Evolutionary conservation across 2,797 vertebrate genomes (phyloP), one percentile per base, ranked within the genome.

Genomic region (Enteromius afrohamiltoni): DNA sequence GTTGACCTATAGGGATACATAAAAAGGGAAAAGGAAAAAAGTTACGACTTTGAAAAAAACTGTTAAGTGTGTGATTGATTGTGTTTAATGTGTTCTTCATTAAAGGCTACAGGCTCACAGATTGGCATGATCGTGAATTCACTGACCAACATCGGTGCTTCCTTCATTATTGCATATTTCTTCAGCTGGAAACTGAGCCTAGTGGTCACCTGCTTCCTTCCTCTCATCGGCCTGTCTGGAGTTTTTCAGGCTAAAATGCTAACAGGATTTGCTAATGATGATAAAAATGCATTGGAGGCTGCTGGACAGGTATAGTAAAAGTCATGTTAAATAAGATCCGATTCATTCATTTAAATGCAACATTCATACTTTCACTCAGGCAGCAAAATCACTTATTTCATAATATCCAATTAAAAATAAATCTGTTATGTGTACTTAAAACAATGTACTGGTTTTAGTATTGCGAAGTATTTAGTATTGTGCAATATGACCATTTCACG

Each of bases 151-250:
- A 94, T 96, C 8, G 94, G 94, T 51, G 94, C 89, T 0, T 93
- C 95, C 2, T 91, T 95, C 77, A 93, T 95, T 88, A 95, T 96
- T 55, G 93, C 95, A n/a, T 95, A 95, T 83, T 95, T 93, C 93
- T 95, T 94, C 89, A 95, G 95, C 80, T 96, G 95, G 95, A 96
- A 96, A 87, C 87, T 96, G 83, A 91, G 93, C 13, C 85, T 96
- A 26, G 93, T 96, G 13, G 93, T 95, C 17, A 75, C 91, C 83
- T 95, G 95, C 87, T 96, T 96, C 87, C 85, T 96, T 80, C 94
- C 95, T 0, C 88, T 96, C 47, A 92, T 96, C 17, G 95, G 90
- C 1, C 85, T 96, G 21, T 94, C 94, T 7, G 94, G 94, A 8
- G 87, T 86, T 17, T 91, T 94, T 77, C 95, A 96, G 90, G 90